These are phyloP conservation scores for Epizoanthus ramosus DNA, from an alignment of 92 coral and sea anemone genomes.

Conservation along the genomic window DNA sequence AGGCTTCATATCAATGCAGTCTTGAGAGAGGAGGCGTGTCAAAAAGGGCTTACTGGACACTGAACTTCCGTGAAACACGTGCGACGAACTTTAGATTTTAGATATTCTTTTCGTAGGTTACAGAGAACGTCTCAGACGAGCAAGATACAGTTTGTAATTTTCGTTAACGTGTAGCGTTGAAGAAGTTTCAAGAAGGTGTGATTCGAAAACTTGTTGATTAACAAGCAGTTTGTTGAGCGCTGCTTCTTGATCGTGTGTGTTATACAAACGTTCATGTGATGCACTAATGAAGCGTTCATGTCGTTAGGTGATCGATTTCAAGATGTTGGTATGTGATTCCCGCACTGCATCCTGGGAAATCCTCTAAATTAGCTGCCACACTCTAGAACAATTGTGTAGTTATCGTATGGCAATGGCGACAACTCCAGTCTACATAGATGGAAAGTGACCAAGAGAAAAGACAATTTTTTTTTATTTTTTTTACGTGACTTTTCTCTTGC, in stretches of 20 bases:
- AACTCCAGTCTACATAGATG: background rate
- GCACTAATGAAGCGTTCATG: background rate
- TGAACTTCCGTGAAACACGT: background rate
- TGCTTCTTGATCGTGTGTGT: background rate
- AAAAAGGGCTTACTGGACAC: background rate
- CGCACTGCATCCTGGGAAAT: background rate
- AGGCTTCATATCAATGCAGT: too few species aligned
- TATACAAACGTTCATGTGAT: background rate
- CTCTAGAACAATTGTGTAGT: background rate
- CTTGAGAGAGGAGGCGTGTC: too few species aligned
- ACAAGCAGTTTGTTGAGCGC: background rate
- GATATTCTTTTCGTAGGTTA: too few species aligned
- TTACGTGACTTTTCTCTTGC: conserved; percentile 4
- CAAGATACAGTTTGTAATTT: background rate
- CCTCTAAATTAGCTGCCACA: background rate
- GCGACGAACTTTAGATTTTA: too few species aligned
- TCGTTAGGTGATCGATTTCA: background rate
- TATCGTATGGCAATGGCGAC: background rate
- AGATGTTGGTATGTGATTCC: background rate
- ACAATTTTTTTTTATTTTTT: background rate
- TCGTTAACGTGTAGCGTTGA: background rate
- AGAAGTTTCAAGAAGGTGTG: conserved; percentile 5
- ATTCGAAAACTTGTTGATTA: background rate
- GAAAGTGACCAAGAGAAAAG: background rate
- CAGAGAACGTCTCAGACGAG: background rate